Conservation (phyloP, 2,797 vertebrate genomes). For the Eremophila alpestris region DNA sequence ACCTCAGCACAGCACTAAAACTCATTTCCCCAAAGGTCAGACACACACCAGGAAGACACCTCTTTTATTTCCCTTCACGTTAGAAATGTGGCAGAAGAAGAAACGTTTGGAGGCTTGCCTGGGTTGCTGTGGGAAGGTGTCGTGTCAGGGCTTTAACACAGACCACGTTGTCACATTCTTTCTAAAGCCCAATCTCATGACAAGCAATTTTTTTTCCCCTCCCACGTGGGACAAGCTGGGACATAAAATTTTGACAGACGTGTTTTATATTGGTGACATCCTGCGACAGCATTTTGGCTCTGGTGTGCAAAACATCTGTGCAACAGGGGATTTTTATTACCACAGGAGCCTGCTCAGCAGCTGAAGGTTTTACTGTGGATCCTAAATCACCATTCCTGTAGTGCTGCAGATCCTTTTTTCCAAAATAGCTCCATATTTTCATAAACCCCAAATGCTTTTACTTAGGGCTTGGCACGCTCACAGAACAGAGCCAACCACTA, state of each 20-base stretch:
- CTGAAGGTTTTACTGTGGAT: neutral
- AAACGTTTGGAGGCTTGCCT: neutral
- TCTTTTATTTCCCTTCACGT: neutral
- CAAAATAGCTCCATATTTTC: neutral
- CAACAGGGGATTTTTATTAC: neutral
- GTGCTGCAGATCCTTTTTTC: neutral
- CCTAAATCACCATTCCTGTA: neutral
- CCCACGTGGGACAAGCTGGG: neutral
- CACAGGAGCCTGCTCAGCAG: neutral
- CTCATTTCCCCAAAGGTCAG: neutral
- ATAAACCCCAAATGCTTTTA: neutral
- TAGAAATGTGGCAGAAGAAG: neutral
- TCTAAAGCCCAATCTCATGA: neutral
- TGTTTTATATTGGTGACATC: neutral
- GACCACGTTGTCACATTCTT: neutral
- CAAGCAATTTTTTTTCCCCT: neutral
- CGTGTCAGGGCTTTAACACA: neutral
- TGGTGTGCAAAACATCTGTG: neutral
- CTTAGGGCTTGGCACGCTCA: neutral
- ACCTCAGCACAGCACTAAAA: neutral
- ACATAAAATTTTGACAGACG: neutral
- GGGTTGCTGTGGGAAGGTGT: neutral
- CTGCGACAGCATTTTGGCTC: neutral
- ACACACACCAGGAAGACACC: neutral
- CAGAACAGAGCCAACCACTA: accelerated